Evolutionary conservation across 2,113 vertebrate species (phyloP).

Genomic region (Ondatra zibethicus): DNA sequence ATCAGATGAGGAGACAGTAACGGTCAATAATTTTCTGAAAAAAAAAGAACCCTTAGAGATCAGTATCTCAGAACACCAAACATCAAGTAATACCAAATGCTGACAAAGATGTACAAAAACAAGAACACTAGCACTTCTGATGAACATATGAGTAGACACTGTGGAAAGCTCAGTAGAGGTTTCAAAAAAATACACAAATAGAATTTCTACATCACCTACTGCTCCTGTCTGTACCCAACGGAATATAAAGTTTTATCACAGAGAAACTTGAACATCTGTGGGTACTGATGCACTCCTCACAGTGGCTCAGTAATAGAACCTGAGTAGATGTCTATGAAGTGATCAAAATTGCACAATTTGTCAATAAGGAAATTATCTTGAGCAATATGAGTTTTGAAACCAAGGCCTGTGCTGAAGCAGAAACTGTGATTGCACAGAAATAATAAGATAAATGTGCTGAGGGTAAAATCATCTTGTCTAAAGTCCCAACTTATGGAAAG

Average conservation of each 20-base stretch:
- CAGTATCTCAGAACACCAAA: neutral
- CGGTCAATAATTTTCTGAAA: neutral
- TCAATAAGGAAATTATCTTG: no score
- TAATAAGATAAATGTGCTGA: no score
- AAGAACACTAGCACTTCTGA: neutral
- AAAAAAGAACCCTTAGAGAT: neutral
- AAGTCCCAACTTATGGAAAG: no score
- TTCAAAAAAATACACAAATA: neutral
- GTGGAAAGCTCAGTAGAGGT: neutral
- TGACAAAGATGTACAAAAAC: neutral
- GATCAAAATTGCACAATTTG: neutral
- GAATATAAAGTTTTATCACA: neutral
- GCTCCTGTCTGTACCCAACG: neutral
- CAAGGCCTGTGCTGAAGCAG: no score
- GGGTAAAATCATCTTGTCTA: no score
- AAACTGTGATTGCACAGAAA: no score
- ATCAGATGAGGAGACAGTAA: neutral
- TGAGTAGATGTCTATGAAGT: neutral
- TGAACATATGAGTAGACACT: neutral
- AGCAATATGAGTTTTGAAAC: no score
- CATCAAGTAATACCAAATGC: neutral
- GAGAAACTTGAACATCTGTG: neutral
- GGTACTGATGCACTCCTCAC: neutral
- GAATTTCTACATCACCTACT: neutral
- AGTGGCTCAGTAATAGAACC: neutral